Evolutionary conservation across 2,888 invertebrate genomes (phyloP).

Genomic region (Drosophila meridiana): DNA sequence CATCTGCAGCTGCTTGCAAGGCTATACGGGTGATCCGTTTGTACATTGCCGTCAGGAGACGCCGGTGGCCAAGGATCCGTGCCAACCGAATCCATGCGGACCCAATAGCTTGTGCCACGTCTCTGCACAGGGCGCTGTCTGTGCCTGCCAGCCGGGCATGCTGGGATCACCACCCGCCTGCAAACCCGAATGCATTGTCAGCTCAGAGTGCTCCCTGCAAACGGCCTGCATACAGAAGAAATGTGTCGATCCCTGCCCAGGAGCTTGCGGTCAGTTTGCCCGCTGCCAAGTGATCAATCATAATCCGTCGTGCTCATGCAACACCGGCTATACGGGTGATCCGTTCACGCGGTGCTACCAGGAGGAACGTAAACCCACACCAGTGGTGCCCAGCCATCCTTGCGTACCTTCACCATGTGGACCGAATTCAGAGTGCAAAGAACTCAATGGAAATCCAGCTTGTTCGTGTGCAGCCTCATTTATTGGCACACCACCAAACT

Average conservation of each 20-base stretch:
- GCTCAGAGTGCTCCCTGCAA: conserved; percentile 90
- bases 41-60: conserved; percentile 87
- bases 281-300: conserved; percentile 91
- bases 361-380: conserved; percentile 84
- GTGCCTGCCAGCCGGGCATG: conserved; percentile 90
- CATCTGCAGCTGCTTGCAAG: conserved; percentile 90
- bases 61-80: conserved; percentile 85
- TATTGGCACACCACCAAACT: conserved; percentile 88
- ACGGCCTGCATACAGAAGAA: conserved; percentile 91
- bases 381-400: conserved; percentile 85
- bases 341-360: conserved; percentile 89
- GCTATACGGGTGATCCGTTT: conserved; percentile 93
- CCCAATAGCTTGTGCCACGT: conserved; percentile 86
- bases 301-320: conserved; percentile 91
- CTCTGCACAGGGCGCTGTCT: conserved; percentile 89
- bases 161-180: conserved; percentile 91
- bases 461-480: conserved; percentile 88
- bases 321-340: conserved; percentile 89
- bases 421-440: conserved; percentile 87
- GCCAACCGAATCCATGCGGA: conserved; percentile 86
- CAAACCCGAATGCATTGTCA: conserved; percentile 91
- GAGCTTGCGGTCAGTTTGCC: conserved; percentile 90
- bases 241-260: conserved; percentile 90
- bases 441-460: conserved; percentile 86
- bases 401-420: conserved; percentile 89